Evolutionary conservation across 2,797 vertebrate species (phyloP).

Genomic region (Vespertilio murinus): DNA sequence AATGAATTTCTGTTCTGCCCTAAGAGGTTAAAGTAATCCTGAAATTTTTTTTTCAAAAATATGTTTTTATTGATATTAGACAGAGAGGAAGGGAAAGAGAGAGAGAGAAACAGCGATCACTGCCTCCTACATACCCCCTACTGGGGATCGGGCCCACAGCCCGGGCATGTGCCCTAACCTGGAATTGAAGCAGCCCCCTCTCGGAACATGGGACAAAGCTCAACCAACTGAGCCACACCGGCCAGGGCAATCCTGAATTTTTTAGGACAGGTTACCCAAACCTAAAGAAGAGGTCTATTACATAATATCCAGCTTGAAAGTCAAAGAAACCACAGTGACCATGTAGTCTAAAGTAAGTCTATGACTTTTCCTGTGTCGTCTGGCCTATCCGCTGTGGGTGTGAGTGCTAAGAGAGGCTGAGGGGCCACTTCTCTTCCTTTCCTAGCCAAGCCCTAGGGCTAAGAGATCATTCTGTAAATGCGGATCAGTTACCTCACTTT

Average conservation of each 20-base stretch:
- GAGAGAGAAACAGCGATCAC: not conserved
- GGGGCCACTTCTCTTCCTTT: not conserved
- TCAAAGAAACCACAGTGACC: not conserved
- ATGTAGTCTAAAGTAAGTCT: not conserved
- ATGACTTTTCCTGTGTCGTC: not conserved
- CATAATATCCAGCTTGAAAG: not conserved
- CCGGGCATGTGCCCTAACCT: not conserved
- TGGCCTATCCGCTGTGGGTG: not conserved
- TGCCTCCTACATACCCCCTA: not conserved
- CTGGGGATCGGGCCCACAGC: not conserved
- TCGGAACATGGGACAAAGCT: not conserved
- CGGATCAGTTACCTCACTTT: not conserved
- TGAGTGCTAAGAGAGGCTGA: not conserved
- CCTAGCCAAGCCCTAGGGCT: not conserved
- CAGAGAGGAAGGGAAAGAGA: not conserved
- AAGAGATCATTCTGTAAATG: not conserved
- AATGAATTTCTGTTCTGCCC: not conserved
- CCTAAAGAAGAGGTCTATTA: not conserved
- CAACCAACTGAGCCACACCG: not conserved
- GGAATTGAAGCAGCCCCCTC: not conserved
- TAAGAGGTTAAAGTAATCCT: not conserved
- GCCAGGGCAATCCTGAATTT: not conserved
- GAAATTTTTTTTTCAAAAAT: not conserved
- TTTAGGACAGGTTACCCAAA: not conserved
- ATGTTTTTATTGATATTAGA: not conserved